A percentile compares a stretch with the other conserved stretches of the same genome.
Evolutionary conservation across 1,140 invertebrate species (phyloP).

Genomic region (Drosophila nebulosa): DNA sequence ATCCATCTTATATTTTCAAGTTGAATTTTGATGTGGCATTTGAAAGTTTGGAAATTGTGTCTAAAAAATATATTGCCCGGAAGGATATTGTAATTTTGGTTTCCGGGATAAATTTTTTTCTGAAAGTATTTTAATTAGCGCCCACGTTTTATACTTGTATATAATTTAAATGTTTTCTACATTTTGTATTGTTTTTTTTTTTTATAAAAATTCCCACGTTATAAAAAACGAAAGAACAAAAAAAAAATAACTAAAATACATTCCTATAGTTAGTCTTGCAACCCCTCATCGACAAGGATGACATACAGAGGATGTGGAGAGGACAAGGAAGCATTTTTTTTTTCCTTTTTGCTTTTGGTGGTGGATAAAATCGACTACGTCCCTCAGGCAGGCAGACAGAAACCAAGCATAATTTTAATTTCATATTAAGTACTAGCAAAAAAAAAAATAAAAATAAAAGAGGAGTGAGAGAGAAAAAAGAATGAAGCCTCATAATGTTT

Average conservation of each 20-base stretch:
- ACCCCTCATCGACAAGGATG: not conserved
- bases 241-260: not conserved
- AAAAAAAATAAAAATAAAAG: not conserved
- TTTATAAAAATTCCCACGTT: not conserved
- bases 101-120: not conserved
- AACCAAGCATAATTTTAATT: slow-evolving; percentile 74
- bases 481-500: slow-evolving; percentile 64
- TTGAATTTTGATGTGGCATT: too few relatives aligned
- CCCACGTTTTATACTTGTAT: not conserved
- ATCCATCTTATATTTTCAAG: too few relatives aligned
- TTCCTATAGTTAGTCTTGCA: not conserved
- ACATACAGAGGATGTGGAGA: not conserved
- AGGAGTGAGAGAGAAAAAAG: not conserved
- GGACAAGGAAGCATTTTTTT: not conserved
- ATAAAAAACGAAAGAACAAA: not conserved
- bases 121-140: not conserved
- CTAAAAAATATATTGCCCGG: too few relatives aligned
- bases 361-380: slow-evolving; percentile 3
- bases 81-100: not conserved
- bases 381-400: slow-evolving; percentile 28
- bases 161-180: not conserved
- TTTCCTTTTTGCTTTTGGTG: not conserved
- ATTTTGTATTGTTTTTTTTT: not conserved
- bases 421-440: slow-evolving; percentile 63
- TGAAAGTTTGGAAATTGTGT: too few relatives aligned